Percentiles rank a stretch among this genome's conserved stretches.
These are phyloP conservation scores for Calameuta filiformis DNA, from an alignment of 2,888 invertebrate species.

Conservation along the genomic window DNA sequence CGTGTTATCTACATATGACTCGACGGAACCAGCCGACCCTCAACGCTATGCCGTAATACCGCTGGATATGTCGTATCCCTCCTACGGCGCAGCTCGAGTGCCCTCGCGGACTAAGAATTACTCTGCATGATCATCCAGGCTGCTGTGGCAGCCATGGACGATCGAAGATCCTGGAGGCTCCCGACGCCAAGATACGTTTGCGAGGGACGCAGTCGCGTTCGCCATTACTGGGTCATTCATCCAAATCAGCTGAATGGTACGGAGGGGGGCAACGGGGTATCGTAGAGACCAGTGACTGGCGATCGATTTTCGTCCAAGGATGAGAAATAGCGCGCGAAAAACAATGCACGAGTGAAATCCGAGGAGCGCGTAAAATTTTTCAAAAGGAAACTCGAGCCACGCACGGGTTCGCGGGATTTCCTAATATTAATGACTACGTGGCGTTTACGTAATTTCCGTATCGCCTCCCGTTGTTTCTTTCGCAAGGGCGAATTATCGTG, in stretches of 20 bases:
- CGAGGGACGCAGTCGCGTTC: neutral
- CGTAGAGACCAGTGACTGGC: neutral
- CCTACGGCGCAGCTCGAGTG: neutral
- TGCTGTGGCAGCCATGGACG: neutral
- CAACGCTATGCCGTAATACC: neutral
- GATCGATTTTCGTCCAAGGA: neutral
- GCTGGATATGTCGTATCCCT: neutral
- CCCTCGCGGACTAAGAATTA: neutral
- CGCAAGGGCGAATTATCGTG: neutral
- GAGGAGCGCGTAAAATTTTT: neutral
- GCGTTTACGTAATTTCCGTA: neutral
- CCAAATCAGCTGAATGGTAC: neutral
- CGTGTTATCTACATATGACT: constrained; percentile 12
- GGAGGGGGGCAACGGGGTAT: neutral
- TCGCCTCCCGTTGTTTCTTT: neutral
- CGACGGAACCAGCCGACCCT: constrained; percentile 7
- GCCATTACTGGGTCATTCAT: neutral
- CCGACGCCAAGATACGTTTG: neutral
- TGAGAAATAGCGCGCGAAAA: neutral
- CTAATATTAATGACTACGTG: neutral
- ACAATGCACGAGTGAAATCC: neutral
- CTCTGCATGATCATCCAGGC: neutral
- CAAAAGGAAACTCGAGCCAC: neutral
- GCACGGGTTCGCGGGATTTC: neutral
- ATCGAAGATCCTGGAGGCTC: neutral